Evolutionary conservation across 2,888 invertebrate genomes (phyloP), one percentile per base, ranked within the genome.

Genomic region (Pammene fasciana): DNA sequence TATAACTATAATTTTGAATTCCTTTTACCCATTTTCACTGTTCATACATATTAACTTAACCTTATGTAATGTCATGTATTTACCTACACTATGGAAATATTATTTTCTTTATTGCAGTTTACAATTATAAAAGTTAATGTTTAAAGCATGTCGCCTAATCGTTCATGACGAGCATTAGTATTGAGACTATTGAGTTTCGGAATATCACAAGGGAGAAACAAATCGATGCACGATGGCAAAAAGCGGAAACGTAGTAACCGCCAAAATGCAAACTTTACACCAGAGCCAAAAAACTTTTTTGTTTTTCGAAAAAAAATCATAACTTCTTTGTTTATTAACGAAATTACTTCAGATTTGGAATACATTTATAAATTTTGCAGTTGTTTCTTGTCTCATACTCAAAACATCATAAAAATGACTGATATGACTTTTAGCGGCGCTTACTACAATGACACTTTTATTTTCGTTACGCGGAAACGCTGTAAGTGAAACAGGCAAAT

Each of bases 151-250:
- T n/a, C n/a, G n/a, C n/a, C n/a, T n/a, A n/a, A n/a, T n/a, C n/a
- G n/a, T n/a, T n/a, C n/a, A n/a, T n/a, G n/a, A n/a, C n/a, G n/a
- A n/a, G n/a, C n/a, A n/a, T n/a, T n/a, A n/a, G n/a, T n/a, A n/a
- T n/a, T n/a, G n/a, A n/a, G n/a, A n/a, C n/a, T n/a, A n/a, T n/a
- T n/a, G n/a, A n/a, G n/a, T n/a, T n/a, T n/a, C n/a, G n/a, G n/a
- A n/a, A n/a, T n/a, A n/a, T n/a, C n/a, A n/a, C n/a, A n/a, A n/a
- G n/a, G n/a, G n/a, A n/a, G n/a, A n/a, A n/a, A n/a, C n/a, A n/a
- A n/a, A n/a, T n/a, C n/a, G 48, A 50, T 50, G 48, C n/a, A n/a
- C 48, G 48, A 50, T 50, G 48, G 48, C 48, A 50, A 50, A 26
- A 26, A 26, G 4, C 26, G 26, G 4, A 26, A 26, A 26, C 26